Evolutionary conservation across 2,888 invertebrate genomes (phyloP).

Genomic region (Psylliodes chrysocephalus): DNA sequence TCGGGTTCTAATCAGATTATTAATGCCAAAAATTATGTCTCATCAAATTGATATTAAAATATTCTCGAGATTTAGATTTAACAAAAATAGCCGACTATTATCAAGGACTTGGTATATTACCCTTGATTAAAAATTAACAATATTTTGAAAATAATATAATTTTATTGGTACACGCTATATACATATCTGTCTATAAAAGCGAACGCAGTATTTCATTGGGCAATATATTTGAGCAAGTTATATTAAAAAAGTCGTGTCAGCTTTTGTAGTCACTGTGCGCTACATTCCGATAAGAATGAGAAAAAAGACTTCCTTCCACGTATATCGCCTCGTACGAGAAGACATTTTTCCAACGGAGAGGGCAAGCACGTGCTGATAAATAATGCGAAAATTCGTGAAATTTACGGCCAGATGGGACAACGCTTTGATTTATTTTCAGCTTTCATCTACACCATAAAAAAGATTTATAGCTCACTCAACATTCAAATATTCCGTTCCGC

Average conservation of each 20-base stretch:
- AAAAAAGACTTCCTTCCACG: background rate
- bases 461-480: background rate
- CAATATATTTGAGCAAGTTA: background rate
- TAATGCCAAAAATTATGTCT: too few relatives aligned
- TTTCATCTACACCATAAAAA: conserved; percentile 7
- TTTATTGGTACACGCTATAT: too few relatives aligned
- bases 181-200: too few relatives aligned
- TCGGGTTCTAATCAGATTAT: too few relatives aligned
- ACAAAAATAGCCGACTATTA: too few relatives aligned
- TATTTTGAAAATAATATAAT: too few relatives aligned
- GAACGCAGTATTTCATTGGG: too few relatives aligned
- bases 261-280: background rate
- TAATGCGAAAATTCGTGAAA: conserved; percentile 24
- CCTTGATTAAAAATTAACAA: too few relatives aligned
- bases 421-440: conserved; percentile 16
- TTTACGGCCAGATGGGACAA: conserved; percentile 20
- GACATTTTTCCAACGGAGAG: conserved; percentile 5
- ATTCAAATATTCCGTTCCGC: too few relatives aligned
- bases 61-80: too few relatives aligned
- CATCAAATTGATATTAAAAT: too few relatives aligned
- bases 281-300: background rate
- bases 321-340: background rate
- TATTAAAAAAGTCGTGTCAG: background rate
- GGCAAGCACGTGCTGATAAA: conserved; percentile 21
- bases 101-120: too few relatives aligned